Evolutionary conservation across 2,888 invertebrate genomes (phyloP), one percentile per base, ranked within the genome.

Genomic region (Malacosoma neustria): DNA sequence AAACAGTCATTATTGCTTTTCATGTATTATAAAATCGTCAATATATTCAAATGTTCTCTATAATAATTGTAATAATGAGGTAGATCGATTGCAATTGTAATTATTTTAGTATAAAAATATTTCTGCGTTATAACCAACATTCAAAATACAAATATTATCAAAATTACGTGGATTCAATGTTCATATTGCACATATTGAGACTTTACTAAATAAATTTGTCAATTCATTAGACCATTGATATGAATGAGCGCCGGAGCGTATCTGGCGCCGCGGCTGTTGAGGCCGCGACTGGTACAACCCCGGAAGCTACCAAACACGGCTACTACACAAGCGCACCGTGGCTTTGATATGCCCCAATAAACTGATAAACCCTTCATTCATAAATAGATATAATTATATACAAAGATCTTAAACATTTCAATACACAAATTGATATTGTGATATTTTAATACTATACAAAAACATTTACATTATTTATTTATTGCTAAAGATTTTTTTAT

Each of bases 401-500:
- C 75, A 80, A 70, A 60, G 60, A 59, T 54, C 57, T 52, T 51
- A 47, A 45, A 51, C 60, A 57, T 47, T 60, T 66, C 62, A 60
- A 46, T 57, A 60, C 57, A 61, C 67, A 68, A 70, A 72, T 69
- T 67, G 71, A 70, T 71, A 63, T 66, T 59, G 51, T 63, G 61
- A 66, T 65, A 55, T 64, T 52, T 76, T 73, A 70, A 62, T 73
- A 73, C 79, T 81, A 84, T 84, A 85, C 81, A 84, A 80, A 75
- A 82, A 79, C 76, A 84, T 85, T 84, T 84, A 85, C 84, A 84
- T 71, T 73, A 75, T 70, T 72, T 65, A 79, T 74, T 85, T 82
- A 84, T 84, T 84, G 84, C 84, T 84, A 84, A 62, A 79, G 77
- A 84, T 82, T 81, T 80, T 64, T 65, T 82, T 85, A 74, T 71